Conservation (phyloP, 2,888 invertebrate species). For the Octodonta nipae region DNA sequence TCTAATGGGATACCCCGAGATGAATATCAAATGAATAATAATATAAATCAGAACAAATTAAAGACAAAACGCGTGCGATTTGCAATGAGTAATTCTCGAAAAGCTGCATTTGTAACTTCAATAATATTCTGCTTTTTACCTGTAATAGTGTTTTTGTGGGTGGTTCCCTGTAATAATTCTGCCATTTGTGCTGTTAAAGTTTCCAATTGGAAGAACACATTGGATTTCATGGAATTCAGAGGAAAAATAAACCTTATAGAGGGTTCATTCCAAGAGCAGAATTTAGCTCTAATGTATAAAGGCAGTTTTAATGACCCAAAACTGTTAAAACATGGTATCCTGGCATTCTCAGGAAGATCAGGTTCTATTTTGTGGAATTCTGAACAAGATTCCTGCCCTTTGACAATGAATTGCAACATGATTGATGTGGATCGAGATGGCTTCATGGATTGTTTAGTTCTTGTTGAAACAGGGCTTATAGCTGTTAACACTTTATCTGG, state of each 20-base stretch:
- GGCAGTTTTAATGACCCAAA: constrained; percentile 50
- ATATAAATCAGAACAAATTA: constrained; percentile 18
- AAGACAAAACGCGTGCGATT: constrained; percentile 21
- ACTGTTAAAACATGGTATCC: constrained; percentile 31
- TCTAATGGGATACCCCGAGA: constrained; percentile 16
- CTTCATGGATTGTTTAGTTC: constrained; percentile 59
- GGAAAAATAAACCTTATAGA: constrained; percentile 57
- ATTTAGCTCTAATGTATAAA: constrained; percentile 60
- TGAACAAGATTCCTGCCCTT: constrained; percentile 52
- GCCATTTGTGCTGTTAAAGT: constrained; percentile 53
- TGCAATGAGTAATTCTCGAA: constrained; percentile 52
- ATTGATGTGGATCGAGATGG: constrained; percentile 61
- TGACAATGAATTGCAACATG: constrained; percentile 57
- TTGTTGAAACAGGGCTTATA: constrained; percentile 54
- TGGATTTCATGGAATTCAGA: constrained; percentile 54
- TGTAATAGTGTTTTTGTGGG: constrained; percentile 60
- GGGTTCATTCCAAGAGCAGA: constrained; percentile 49
- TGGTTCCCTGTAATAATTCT: constrained; percentile 59
- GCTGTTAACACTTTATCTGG: constrained; percentile 50
- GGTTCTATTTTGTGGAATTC: constrained; percentile 61
- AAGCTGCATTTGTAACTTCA: constrained; percentile 55
- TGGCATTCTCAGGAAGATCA: constrained; percentile 37
- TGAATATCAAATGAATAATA: constrained; percentile 16
- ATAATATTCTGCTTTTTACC: constrained; percentile 57
- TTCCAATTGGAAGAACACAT: constrained; percentile 54